Percentiles rank a stretch among this genome's conserved stretches.
Evolutionary conservation across 2,888 invertebrate species (phyloP).

Genomic region (Hedya salicella): DNA sequence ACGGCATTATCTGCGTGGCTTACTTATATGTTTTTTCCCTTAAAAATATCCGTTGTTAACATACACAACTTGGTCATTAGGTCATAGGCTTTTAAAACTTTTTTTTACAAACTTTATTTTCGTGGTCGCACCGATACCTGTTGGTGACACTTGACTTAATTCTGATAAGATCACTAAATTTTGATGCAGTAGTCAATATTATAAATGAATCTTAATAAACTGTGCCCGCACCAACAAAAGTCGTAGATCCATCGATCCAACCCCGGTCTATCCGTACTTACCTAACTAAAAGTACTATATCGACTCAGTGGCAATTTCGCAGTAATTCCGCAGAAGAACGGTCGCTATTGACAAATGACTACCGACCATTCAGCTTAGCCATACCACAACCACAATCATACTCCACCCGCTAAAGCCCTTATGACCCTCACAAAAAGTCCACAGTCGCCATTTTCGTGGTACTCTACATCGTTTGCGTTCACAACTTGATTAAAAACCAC

Average conservation of each 20-base stretch:
- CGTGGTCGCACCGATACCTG: too few species aligned
- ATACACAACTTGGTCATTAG: too few species aligned
- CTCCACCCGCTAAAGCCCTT: background rate
- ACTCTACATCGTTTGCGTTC: constrained; percentile 24
- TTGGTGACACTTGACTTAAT: too few species aligned
- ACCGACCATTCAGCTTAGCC: constrained; percentile 18
- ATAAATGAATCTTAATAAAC: background rate
- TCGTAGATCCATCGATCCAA: background rate
- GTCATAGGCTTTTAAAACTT: too few species aligned
- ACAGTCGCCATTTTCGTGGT: constrained; percentile 7
- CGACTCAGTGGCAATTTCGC: constrained; percentile 27
- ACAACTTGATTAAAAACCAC: constrained; percentile 38
- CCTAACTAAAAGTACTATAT: constrained; percentile 4
- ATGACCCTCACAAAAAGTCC: constrained; percentile 14
- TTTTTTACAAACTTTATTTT: too few species aligned
- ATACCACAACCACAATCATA: constrained; percentile 15
- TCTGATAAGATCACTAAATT: too few species aligned
- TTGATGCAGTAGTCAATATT: too few species aligned
- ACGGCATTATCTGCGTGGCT: too few species aligned
- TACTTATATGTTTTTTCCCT: too few species aligned
- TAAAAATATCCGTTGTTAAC: too few species aligned
- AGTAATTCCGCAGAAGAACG: constrained; percentile 26
- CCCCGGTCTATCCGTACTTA: background rate
- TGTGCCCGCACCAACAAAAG: background rate
- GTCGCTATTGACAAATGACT: constrained; percentile 37